Evolutionary conservation across 2,113 vertebrate species (phyloP).

Genomic region (Phylloscopus trochilus): DNA sequence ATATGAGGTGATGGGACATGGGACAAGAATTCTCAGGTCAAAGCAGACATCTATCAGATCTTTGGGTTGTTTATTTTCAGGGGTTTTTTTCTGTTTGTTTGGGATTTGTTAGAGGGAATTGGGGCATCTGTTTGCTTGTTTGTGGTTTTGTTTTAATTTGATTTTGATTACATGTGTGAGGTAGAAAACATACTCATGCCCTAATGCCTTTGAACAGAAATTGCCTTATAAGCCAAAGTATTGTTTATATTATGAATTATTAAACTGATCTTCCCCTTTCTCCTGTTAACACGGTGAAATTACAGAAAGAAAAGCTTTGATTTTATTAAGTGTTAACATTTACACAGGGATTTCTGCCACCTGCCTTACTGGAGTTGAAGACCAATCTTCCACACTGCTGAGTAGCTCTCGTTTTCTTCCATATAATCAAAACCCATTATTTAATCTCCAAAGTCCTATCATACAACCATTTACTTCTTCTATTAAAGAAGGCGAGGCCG

Average conservation of each 20-base stretch:
- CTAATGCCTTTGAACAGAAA: background rate
- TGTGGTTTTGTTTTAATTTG: background rate
- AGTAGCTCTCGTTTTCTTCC: background rate
- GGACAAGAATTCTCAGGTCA: background rate
- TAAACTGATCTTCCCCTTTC: conserved; percentile 11
- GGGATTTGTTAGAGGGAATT: background rate
- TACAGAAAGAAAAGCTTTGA: conserved; percentile 9
- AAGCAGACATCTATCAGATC: background rate
- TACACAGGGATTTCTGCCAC: conserved; percentile 40
- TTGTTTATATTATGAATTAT: conserved; percentile 6
- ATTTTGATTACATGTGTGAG: background rate
- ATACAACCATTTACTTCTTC: background rate
- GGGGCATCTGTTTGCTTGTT: background rate
- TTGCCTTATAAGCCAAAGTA: background rate
- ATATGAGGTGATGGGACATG: background rate
- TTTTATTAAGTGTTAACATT: conserved; percentile 51
- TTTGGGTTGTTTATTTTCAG: background rate
- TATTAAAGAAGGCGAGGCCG: background rate
- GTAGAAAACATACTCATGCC: background rate
- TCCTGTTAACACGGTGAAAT: background rate
- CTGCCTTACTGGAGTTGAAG: conserved; percentile 11
- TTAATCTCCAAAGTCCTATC: conserved; percentile 11
- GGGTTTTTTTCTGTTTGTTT: background rate
- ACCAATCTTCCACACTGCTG: background rate
- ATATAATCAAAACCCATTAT: conserved; percentile 1